phyloP scores from a whole-genome alignment of 2,113 vertebrate genomes.

The Anolis carolinensis region DNA sequence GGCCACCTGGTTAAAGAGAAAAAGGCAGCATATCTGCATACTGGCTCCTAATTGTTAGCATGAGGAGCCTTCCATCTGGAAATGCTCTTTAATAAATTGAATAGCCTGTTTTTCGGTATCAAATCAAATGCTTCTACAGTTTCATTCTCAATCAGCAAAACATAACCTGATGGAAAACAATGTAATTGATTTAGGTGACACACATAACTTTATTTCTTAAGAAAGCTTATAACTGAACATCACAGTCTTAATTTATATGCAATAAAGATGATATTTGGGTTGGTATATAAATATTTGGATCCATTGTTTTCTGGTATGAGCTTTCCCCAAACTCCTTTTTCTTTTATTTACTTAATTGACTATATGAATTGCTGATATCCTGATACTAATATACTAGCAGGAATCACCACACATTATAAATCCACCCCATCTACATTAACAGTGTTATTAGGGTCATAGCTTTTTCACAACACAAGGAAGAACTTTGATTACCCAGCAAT shows the following conservation, averaged over 20 bases:
- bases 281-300: conserved; percentile 1
- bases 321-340: conserved; percentile 8
- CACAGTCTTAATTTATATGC: background rate
- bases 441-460: conserved; percentile 21
- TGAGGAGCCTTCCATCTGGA: background rate
- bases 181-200: background rate
- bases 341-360: background rate
- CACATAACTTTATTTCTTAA: background rate
- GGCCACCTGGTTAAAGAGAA: background rate
- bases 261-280: background rate
- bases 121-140: background rate
- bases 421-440: background rate
- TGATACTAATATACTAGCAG: conserved; percentile 25
- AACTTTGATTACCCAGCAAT: conserved; percentile 30
- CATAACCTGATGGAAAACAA: background rate
- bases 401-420: background rate
- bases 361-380: background rate
- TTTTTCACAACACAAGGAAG: conserved; percentile 34
- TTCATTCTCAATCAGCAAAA: background rate
- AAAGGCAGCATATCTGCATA: background rate
- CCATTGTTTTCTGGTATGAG: conserved; percentile 1
- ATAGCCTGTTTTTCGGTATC: background rate
- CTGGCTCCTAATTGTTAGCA: background rate
- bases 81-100: background rate
- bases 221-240: background rate